Evolutionary conservation across 2,888 invertebrate genomes (phyloP), one percentile per base, ranked within the genome.

Genomic region (Phengaris alcon): DNA sequence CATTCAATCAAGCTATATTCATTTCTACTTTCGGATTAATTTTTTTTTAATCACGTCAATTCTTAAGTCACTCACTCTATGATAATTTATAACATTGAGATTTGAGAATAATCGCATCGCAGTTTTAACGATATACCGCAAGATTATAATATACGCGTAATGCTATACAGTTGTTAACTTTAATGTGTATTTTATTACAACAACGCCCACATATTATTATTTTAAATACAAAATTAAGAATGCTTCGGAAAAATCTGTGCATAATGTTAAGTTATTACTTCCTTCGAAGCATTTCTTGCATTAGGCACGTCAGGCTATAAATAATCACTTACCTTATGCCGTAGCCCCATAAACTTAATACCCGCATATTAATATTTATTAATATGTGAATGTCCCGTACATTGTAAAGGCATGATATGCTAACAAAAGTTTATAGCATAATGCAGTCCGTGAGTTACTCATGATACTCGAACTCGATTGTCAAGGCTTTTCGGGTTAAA

Each of bases 341-440:
- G 90, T 89, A 90, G 89, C 86, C 88, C 88, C 90, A 84, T 93
- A 90, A 92, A 91, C 87, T 90, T 91, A 91, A 92, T 92, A 86
- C 86, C 82, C 7, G 82, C 83, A 87, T 89, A 91, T 91, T 91
- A 89, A 88, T 90, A 91, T 91, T 91, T 91, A 91, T 91, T 91
- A 90, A 90, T 89, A 87, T 87, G 87, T 85, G 87, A 86, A 87
- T 87, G 84, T 85, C 85, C 85, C 82, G 81, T 83, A 84, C 86
- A 82, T 81, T 84, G 82, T 84, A 83, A 88, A 87, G 86, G 86
- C 82, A 87, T 89, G 89, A 89, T 88, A 90, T 88, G 85, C 83
- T 88, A 89, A 90, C 86, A 89, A 83, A 88, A 88, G 80, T 91
- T 91, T 92, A 92, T 88, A 88, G 81, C 83, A 88, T 82, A 87